A percentile compares a stretch with the other conserved stretches of the same genome.
phyloP scores from a whole-genome alignment of 2,797 vertebrate species.

The Cephalopachus bancanus region DNA sequence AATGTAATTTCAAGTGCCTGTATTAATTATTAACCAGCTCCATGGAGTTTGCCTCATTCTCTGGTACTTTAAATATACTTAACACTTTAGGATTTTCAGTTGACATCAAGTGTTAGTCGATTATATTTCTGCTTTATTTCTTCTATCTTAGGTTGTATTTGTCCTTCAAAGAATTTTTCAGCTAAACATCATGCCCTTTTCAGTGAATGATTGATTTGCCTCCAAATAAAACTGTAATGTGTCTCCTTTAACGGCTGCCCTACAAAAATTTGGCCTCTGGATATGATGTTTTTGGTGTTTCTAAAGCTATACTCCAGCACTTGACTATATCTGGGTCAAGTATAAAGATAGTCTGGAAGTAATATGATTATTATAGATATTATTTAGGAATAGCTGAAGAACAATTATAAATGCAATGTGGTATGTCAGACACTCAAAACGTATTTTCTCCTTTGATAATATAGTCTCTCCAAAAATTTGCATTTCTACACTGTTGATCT shows the following conservation, averaged over 20 bases:
- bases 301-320: not conserved
- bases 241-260: not conserved
- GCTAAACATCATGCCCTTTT: slow-evolving; percentile 19
- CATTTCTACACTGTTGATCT: not conserved
- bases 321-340: not conserved
- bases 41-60: not conserved
- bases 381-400: slow-evolving; percentile 42
- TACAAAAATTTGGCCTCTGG: not conserved
- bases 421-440: not conserved
- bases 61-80: slow-evolving; percentile 17
- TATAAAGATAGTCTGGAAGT: not conserved
- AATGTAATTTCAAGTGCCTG: slow-evolving; percentile 8
- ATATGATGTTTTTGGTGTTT: not conserved
- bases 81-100: not conserved
- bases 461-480: not conserved
- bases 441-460: not conserved
- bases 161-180: slow-evolving; percentile 49
- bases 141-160: slow-evolving; percentile 1
- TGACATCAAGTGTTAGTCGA: not conserved
- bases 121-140: slow-evolving; percentile 46
- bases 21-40: not conserved
- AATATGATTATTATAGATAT: not conserved
- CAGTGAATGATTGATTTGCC: slow-evolving; percentile 44
- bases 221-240: not conserved
- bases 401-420: not conserved